Evolutionary conservation across 2,888 invertebrate genomes (phyloP).

Genomic region (Augiades crinisus): DNA sequence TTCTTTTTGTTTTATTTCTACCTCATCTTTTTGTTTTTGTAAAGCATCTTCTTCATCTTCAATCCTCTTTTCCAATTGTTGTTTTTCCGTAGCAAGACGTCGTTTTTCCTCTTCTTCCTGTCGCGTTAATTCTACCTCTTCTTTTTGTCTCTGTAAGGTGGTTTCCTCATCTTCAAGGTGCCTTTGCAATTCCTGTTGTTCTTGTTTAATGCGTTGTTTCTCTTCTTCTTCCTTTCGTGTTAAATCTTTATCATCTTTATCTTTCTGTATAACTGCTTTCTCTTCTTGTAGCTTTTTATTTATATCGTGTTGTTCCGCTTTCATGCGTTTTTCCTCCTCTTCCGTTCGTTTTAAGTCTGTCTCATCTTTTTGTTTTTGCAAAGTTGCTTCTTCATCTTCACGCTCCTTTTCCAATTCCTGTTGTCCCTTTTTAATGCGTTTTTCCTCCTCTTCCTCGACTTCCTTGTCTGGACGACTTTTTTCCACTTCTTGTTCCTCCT

Average conservation of each 20-base stretch:
- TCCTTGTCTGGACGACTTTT: no score
- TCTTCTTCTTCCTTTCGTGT: constrained; percentile 29
- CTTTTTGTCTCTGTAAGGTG: not conserved
- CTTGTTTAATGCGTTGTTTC: constrained; percentile 20
- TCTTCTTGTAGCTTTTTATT: not conserved
- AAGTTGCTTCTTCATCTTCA: no score
- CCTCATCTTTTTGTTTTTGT: constrained; percentile 12
- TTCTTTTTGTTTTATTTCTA: not conserved
- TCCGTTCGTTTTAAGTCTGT: constrained; percentile 4
- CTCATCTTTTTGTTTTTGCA: constrained; percentile 31
- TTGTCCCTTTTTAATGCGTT: not conserved
- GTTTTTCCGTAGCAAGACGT: not conserved
- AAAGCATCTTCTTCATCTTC: constrained; percentile 8
- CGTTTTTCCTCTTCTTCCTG: not conserved
- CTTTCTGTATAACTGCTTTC: no score
- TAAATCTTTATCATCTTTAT: constrained; percentile 21
- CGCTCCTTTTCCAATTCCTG: no score
- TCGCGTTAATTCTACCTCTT: not conserved
- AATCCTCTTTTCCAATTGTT: not conserved
- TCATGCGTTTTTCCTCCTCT: not conserved
- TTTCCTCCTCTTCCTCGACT: not conserved
- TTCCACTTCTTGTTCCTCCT: constrained; percentile 24
- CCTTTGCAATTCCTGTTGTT: constrained; percentile 3
- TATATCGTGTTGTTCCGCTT: no score
- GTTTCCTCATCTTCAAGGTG: not conserved